Evolutionary conservation across 2,888 invertebrate genomes (phyloP).

Genomic region (Mylabris sibirica): DNA sequence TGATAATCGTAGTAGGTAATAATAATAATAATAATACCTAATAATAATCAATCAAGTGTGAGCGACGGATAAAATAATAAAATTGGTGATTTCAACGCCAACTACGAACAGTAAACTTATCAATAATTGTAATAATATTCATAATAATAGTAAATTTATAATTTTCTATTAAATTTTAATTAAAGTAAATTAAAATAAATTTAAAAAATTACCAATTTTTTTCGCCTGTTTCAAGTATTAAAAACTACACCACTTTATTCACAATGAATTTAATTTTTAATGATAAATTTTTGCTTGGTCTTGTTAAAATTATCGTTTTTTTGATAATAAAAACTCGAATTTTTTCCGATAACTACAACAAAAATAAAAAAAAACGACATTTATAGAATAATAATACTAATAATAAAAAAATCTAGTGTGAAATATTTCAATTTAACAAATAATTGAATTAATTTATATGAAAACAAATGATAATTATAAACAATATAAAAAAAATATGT

Average conservation of each 20-base stretch:
- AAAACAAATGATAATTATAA: not conserved
- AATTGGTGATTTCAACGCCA: constrained; percentile 12
- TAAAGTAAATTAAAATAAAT: not conserved
- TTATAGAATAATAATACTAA: no score
- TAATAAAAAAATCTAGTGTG: no score
- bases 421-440: no score
- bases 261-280: no score
- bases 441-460: no score
- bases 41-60: not conserved
- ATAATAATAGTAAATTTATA: no score
- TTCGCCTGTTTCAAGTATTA: no score
- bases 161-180: not conserved
- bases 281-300: not conserved
- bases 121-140: not conserved
- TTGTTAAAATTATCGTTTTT: not conserved
- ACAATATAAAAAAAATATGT: not conserved
- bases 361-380: no score
- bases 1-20: not conserved
- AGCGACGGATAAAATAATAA: constrained; percentile 9
- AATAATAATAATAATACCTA: not conserved
- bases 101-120: not conserved
- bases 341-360: not conserved
- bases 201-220: not conserved
- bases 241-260: no score
- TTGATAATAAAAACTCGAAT: not conserved